Evolutionary conservation across 1,140 invertebrate genomes (phyloP), one percentile per base, ranked within the genome.

Genomic region (Mercenaria mercenaria): DNA sequence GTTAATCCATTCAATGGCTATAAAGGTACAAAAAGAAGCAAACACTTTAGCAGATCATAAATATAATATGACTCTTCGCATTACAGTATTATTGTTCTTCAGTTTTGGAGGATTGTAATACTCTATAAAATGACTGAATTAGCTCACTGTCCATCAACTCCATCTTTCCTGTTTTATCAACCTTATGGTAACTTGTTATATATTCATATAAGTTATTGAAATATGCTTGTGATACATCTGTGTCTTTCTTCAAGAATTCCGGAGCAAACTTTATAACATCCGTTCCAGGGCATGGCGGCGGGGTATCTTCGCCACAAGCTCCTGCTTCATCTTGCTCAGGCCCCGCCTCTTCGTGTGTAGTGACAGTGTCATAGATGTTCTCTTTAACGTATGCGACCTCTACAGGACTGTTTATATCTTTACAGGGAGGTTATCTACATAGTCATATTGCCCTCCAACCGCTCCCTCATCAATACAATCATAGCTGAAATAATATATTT

Each of bases 141-240:
- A 15, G 13, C 52, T n/a, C n/a, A n/a, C n/a, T 15, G 13, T 56
- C 13, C 13, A n/a, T n/a, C n/a, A n/a, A n/a, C n/a, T n/a, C n/a
- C n/a, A n/a, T n/a, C 52, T 15, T 56, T 13, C n/a, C n/a, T 56
- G 13, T 15, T 13, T 56, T 13, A 56, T 15, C 13, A 56, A 15
- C n/a, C 13, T n/a, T n/a, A n/a, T n/a, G n/a, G 43, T 84, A 50
- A 84, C 47, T 84, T 69, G 47, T 47, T 20, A 56, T 77, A n/a
- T n/a, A 87, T 13, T 72, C 84, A 64, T 87, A 87, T 20, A 87
- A 72, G 32, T 87, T 87, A 47, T 87, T 87, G n/a, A 72, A 87
- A 56, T 87, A 87, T 13, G 84, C 84, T 39, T 87, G 72, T 0
- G 72, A 76, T 2, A 87, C 69, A 87, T 87, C 84, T 1, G 84